Conservation (phyloP, 2,113 vertebrate species). For the Phocoena sinus region DNA sequence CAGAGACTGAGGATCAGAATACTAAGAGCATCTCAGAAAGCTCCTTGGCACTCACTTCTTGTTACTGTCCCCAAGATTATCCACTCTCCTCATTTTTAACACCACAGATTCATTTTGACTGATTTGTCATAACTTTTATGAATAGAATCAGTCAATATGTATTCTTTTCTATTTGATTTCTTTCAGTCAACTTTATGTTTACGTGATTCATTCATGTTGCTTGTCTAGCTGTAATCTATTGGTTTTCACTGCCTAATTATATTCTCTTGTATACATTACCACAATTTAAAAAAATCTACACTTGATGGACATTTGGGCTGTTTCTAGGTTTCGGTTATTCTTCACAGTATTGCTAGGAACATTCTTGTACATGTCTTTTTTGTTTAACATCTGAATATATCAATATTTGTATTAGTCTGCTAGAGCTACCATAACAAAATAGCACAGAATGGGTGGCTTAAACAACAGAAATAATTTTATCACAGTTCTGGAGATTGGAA, state of each 20-base stretch:
- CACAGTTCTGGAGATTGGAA: background rate
- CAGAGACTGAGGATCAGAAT: background rate
- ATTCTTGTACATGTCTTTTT: background rate
- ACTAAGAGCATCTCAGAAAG: background rate
- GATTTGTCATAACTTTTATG: background rate
- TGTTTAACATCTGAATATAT: background rate
- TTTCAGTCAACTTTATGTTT: background rate
- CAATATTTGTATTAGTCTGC: background rate
- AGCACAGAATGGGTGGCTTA: background rate
- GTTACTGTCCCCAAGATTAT: background rate
- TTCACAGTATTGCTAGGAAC: background rate
- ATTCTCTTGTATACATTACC: background rate
- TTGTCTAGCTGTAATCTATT: background rate
- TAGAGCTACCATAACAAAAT: background rate
- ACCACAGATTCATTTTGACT: background rate
- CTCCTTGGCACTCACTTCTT: background rate
- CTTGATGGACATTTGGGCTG: background rate
- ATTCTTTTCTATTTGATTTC: background rate
- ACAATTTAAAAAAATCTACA: background rate
- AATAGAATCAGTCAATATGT: background rate
- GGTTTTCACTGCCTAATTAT: background rate
- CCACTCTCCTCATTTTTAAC: background rate
- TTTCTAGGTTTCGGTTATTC: background rate
- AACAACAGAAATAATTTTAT: background rate
- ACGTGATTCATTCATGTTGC: background rate